Base-by-base conservation (phyloP, 2,888 invertebrate genomes). In the Allophyes oxyacanthae region DNA sequence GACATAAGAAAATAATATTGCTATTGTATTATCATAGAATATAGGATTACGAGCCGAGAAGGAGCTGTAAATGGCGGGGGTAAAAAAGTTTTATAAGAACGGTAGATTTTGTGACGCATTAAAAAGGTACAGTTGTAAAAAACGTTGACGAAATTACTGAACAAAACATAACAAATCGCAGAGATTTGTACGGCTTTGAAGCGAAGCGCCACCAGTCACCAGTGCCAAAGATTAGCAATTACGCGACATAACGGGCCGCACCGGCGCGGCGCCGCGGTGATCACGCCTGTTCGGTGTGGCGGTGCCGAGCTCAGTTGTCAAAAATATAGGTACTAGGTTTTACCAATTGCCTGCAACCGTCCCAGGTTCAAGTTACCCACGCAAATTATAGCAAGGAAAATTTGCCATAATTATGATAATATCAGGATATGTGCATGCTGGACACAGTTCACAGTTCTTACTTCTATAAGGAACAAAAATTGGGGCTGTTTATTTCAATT, bases 111-210 rank as follows among this genome's bases (percentile, higher is more conserved):
- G 53, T 45, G 44, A 52, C 43, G 53, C 30, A 41, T 46, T 37
- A 62, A 57, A 54, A 52, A 52, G 55, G 52, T 34, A 46, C 51
- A 55, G 36, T 58, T 52, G 44, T 62, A 64, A 64, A 62, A 72
- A 71, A 57, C 40, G 43, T 46, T 57, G 54, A 55, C 63, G 49
- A 64, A 57, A 70, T 70, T 59, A 73, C 70, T 63, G 56, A 65
- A 69, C 65, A 66, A 65, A 69, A 56, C 59, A 44, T 59, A 57
- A 69, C 70, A 73, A 72, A 72, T 70, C 25, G 60, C 32, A 11
- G 36, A 64, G 56, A 64, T 72, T 73, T 66, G 41, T 69, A 56
- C 51, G 56, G 70, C 59, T 72, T 70, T 66, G 40, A 43, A 46
- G 38, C 32, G 40, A 11, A 44, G 48, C 55, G 15, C 43, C 34